phyloP scores from a whole-genome alignment of 1,140 invertebrate species.

The Mactra quadrangularis region DNA sequence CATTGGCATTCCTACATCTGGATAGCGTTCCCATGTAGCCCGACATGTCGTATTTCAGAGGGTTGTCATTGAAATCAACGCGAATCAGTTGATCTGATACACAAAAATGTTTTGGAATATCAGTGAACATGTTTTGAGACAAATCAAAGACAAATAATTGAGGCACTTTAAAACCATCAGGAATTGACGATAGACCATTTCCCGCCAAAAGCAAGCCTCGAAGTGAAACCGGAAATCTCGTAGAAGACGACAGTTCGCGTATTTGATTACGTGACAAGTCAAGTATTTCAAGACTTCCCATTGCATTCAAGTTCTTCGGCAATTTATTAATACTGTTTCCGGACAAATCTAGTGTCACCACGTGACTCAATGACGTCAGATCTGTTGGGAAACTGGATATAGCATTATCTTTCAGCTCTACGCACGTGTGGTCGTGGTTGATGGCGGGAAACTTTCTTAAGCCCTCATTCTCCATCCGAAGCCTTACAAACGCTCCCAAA shows the following conservation, averaged over 20 bases:
- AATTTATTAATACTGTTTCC: conserved; percentile 18
- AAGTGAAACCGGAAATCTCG: conserved; percentile 33
- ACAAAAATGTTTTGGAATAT: conserved; percentile 45
- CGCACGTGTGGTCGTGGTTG: background rate
- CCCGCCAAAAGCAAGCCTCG: conserved; percentile 17
- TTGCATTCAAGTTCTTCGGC: conserved; percentile 5
- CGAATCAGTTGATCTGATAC: conserved; percentile 42
- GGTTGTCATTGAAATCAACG: conserved; percentile 36
- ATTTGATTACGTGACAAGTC: conserved; percentile 24
- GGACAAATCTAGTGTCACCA: conserved; percentile 32
- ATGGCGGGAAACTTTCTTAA: conserved; percentile 13
- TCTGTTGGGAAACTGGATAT: conserved; percentile 31
- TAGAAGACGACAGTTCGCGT: background rate
- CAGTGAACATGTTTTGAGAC: conserved; percentile 25
- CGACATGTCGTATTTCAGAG: conserved; percentile 2
- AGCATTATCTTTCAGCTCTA: conserved; percentile 1
- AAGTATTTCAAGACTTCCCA: conserved; percentile 24
- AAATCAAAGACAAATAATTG: conserved; percentile 45
- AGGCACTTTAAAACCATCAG: conserved; percentile 14
- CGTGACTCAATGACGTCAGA: background rate
- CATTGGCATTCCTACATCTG: conserved; percentile 35
- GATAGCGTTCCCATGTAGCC: conserved; percentile 5
- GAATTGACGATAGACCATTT: conserved; percentile 24
- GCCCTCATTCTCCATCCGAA: background rate
- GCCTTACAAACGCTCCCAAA: background rate